Percentiles rank a stretch among this genome's conserved stretches.
Conservation (phyloP, 2,113 vertebrate genomes). For the Machaerirhynchus nigripectus region DNA sequence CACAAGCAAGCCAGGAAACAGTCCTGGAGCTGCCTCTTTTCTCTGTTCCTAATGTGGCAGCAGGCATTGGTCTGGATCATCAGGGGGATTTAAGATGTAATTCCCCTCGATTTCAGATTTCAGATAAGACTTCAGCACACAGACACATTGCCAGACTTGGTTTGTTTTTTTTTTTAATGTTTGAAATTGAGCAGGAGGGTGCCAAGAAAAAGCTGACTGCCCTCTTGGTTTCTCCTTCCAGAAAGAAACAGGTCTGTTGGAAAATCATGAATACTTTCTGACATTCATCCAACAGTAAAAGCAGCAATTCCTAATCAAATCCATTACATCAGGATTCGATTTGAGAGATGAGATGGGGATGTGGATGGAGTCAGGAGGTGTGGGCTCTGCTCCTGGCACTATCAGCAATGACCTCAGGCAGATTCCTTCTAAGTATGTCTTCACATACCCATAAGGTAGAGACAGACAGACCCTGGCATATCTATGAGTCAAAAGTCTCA, state of each 20-base stretch:
- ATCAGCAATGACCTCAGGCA: background rate
- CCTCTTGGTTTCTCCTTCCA: background rate
- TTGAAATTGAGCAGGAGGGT: background rate
- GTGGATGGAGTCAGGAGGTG: background rate
- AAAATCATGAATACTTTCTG: background rate
- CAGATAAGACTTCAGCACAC: slow-evolving; percentile 5
- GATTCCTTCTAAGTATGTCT: background rate
- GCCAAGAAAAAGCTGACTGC: background rate
- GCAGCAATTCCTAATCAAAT: background rate
- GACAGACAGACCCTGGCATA: background rate
- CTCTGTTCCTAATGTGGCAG: background rate
- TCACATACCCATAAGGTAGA: background rate
- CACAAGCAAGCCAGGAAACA: background rate
- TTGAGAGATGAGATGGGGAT: background rate
- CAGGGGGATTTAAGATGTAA: background rate
- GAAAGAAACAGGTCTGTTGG: background rate
- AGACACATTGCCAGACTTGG: background rate
- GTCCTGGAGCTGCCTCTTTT: background rate
- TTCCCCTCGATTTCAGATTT: slow-evolving; percentile 6
- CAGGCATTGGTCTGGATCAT: background rate
- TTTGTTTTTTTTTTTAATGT: accelerated
- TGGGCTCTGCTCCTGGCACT: background rate
- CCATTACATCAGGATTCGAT: background rate
- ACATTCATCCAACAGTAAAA: background rate
- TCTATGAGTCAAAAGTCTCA: background rate